Evolutionary conservation across 2,888 invertebrate species (phyloP).

Genomic region (Acrobasis consociella): DNA sequence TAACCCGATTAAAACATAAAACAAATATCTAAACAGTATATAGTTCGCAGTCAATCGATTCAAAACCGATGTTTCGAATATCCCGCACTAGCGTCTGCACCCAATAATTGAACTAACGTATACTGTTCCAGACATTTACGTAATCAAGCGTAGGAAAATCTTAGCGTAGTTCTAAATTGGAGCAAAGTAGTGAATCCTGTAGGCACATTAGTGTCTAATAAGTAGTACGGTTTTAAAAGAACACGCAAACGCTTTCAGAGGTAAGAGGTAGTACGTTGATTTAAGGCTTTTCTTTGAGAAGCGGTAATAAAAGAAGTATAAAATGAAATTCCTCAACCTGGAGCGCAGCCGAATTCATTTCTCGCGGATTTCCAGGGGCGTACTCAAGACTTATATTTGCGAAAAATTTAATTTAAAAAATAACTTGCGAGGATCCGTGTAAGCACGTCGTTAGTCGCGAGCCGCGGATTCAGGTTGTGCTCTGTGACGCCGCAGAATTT

Average conservation of each 20-base stretch:
- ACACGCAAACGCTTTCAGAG: constrained; percentile 23
- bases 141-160: neutral
- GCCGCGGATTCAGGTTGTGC: no score
- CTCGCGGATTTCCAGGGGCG: constrained; percentile 42
- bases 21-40: neutral
- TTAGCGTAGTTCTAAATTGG: constrained; percentile 1
- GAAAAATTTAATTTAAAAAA: constrained; percentile 62
- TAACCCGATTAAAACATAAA: no score
- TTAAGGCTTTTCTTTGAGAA: constrained; percentile 26
- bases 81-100: neutral
- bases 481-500: no score
- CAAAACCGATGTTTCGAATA: neutral
- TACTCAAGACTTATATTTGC: constrained; percentile 47
- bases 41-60: neutral
- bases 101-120: neutral
- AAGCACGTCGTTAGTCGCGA: neutral
- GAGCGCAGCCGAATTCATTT: constrained; percentile 43
- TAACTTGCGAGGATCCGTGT: constrained; percentile 42
- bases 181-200: constrained; percentile 18
- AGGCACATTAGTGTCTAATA: constrained; percentile 18
- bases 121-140: neutral
- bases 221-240: constrained; percentile 16
- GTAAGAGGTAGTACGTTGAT: constrained; percentile 16
- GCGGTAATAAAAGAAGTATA: constrained; percentile 35
- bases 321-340: constrained; percentile 46